phyloP scores from a whole-genome alignment of 2,888 invertebrate species.

The Rhingia rostrata region DNA sequence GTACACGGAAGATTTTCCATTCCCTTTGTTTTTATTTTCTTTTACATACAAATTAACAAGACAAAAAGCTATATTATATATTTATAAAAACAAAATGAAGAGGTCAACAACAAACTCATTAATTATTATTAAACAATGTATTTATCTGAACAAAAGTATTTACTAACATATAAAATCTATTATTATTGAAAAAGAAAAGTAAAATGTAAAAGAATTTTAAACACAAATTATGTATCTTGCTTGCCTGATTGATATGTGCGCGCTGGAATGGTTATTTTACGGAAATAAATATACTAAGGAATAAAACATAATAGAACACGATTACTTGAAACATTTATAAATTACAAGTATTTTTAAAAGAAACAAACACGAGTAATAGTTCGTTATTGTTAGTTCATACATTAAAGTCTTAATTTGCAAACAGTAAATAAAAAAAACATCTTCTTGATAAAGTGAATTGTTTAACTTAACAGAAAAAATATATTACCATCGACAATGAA shows the following conservation, averaged over 20 bases:
- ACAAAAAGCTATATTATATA: slow-evolving; percentile 32
- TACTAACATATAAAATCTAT: slow-evolving; percentile 39
- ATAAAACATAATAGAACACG: slow-evolving; percentile 9
- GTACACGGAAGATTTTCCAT: slow-evolving; percentile 58
- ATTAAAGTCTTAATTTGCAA: not conserved
- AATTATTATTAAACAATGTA: slow-evolving; percentile 44
- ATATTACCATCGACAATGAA: slow-evolving; percentile 44
- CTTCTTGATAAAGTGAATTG: slow-evolving; percentile 14
- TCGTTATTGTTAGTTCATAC: slow-evolving; percentile 18
- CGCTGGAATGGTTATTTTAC: slow-evolving; percentile 69
- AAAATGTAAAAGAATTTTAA: slow-evolving; percentile 22
- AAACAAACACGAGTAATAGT: not conserved
- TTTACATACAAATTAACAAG: not conserved
- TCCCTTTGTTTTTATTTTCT: slow-evolving; percentile 24
- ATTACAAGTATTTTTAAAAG: slow-evolving; percentile 32
- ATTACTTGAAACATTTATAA: slow-evolving; percentile 15
- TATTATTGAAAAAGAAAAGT: slow-evolving; percentile 28
- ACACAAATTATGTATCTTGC: slow-evolving; percentile 69
- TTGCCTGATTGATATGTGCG: slow-evolving; percentile 73
- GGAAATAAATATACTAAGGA: slow-evolving; percentile 25
- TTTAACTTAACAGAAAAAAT: slow-evolving; percentile 16
- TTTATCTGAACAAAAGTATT: slow-evolving; percentile 58
- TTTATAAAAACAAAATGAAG: slow-evolving; percentile 44
- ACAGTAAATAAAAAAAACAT: slow-evolving; percentile 13
- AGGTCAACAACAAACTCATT: slow-evolving; percentile 51